phyloP scores from a whole-genome alignment of 2,888 invertebrate genomes.

The Drosophila pseudotalamancana region DNA sequence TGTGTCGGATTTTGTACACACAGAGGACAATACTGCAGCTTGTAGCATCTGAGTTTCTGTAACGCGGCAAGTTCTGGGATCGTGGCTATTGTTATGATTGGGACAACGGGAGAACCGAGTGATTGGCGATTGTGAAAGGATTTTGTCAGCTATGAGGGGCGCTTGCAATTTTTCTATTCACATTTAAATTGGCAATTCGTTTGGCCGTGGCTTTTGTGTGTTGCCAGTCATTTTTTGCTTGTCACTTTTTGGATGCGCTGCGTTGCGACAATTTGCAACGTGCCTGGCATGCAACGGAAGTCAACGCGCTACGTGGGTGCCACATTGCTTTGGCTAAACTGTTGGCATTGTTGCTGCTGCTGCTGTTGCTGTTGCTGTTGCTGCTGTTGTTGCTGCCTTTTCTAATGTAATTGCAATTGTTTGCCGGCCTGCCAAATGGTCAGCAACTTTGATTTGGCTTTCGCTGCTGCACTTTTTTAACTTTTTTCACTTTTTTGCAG shows the following conservation, averaged over 20 bases:
- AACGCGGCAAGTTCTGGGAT: not conserved
- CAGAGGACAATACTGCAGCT: not conserved
- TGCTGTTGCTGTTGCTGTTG: conserved; percentile 1
- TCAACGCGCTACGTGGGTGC: conserved; percentile 67
- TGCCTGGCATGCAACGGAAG: conserved; percentile 77
- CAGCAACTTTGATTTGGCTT: conserved; percentile 57
- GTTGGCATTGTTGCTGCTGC: conserved; percentile 37
- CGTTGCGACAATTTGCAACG: conserved; percentile 75
- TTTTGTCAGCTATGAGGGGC: conserved; percentile 19
- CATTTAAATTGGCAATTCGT: conserved; percentile 77
- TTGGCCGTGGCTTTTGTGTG: conserved; percentile 67
- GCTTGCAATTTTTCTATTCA: conserved; percentile 77
- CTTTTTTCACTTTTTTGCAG: conserved; percentile 36
- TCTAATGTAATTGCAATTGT: conserved; percentile 79
- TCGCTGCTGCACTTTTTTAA: conserved; percentile 39
- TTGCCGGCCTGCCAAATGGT: conserved; percentile 59
- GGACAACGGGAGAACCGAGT: conserved; percentile 40
- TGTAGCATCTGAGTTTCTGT: not conserved
- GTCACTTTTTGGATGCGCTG: conserved; percentile 51
- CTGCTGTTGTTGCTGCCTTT: conserved; percentile 42
- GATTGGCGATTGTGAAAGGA: conserved; percentile 74
- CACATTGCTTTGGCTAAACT: conserved; percentile 43
- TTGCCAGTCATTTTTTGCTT: conserved; percentile 2
- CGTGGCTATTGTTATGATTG: conserved; percentile 44
- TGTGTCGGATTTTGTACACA: no score